Base-by-base conservation (phyloP, 92 coral and sea anemone genomes). In the Epizoanthus scotinus region DNA sequence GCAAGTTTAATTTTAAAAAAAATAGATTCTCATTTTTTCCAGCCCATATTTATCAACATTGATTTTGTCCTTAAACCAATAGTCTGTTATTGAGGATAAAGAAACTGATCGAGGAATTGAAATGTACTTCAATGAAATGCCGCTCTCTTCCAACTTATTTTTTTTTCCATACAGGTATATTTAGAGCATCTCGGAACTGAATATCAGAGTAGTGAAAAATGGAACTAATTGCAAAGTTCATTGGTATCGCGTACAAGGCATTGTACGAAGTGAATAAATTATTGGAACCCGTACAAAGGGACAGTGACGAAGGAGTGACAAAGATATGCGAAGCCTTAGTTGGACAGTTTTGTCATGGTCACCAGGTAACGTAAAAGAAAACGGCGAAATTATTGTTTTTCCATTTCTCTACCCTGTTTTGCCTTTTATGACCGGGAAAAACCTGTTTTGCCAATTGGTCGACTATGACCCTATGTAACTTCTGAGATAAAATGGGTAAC, bases 401-500 rank as follows among this genome's bases (percentile, higher is more conserved):
- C n/a, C n/a, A n/a, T n/a, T n/a, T n/a, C n/a, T n/a, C n/a, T 2
- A 71, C 14, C 26, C 29, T 26, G 22, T 9, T 38, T 59, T 20
- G 26, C 8, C 9, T 14, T 58, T 60, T 21, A 3, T 74, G 34
- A 18, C n/a, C 0, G 24, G 1, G 10, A 14, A 24, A 21, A 53
- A 27, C 40, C 22, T 55, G 3, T 28, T 15, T 49, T 3, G 67
- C 28, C 5, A 21, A 20, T 59, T 20, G 38, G 21, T 27, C 21
- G 18, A 9, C 18, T 29, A 12, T 18, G 47, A 17, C 2, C 20
- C 12, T 15, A 27, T 75, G 56, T 13, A n/a, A 8, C 25, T 70
- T 20, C 19, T 4, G 18, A 17, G 8, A 64, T 38, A 62, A 8
- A 58, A 75, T 75, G 81, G 81, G 81, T 38, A 36, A n/a, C 29